Conservation (phyloP, 2,888 invertebrate genomes). For the Metellina segmentata region DNA sequence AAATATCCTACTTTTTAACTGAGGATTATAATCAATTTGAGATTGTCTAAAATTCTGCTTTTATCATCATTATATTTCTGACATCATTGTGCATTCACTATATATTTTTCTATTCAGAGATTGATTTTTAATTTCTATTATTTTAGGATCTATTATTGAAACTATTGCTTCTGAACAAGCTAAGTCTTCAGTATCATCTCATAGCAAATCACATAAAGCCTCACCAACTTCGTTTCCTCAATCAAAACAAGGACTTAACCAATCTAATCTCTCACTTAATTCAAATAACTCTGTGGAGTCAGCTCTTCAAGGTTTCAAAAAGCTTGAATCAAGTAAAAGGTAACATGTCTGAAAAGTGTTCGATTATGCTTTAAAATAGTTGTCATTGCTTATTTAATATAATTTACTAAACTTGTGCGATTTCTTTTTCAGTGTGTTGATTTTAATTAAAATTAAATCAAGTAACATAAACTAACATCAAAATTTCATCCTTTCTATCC, state of each 20-base stretch:
- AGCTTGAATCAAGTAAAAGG: conserved; percentile 79
- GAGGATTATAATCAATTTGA: no score
- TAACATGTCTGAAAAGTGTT: not conserved
- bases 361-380: not conserved
- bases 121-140: not conserved
- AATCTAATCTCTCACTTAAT: conserved; percentile 26
- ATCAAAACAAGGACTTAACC: conserved; percentile 14
- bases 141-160: conserved; percentile 64
- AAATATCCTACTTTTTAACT: no score
- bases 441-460: no score
- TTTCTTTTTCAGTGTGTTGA: no score
- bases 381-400: not conserved
- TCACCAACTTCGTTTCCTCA: conserved; percentile 21
- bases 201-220: conserved; percentile 44
- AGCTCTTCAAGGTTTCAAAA: conserved; percentile 79
- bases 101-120: no score
- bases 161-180: conserved; percentile 23
- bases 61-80: no score
- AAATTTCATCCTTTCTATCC: no score
- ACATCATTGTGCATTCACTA: no score
- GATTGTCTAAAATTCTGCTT: no score
- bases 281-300: conserved; percentile 62
- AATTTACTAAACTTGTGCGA: not conserved
- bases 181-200: conserved; percentile 32
- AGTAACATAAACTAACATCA: no score